Base-by-base conservation (phyloP, 2,113 vertebrate genomes). In the Sander lucioperca region DNA sequence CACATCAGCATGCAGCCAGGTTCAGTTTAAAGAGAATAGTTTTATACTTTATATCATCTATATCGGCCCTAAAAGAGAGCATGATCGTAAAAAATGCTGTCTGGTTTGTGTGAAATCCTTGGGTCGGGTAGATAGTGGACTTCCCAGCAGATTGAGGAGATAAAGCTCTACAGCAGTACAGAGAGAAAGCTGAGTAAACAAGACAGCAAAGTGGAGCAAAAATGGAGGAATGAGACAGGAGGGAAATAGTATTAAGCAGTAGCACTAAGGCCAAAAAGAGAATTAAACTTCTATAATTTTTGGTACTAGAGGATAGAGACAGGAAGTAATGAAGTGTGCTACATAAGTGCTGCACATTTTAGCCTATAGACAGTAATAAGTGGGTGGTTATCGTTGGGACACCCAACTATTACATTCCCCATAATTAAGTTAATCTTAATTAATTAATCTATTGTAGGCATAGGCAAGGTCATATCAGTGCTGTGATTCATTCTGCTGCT, bases 181-280 rank as follows among this genome's bases (percentile, higher is more conserved):
- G 47, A 71, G 51, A 48, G 43, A 66, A 82, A 72, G 43, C 74
- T 71, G 79, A 75, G 63, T 56, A 74, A 72, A 84, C 58, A 88
- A 21, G 23, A 51, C 39, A 36, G 56, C 58, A 77, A 45, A 87
- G 39, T 6, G 39, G 45, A 70, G 21, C n/a, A 56, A 57, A 71
- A 53, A 16, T 19, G n/a, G 19, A 70, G 15, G 21, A 11, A 39
- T n/a, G 36, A 63, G 9, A 39, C 30, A 9, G 19, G 64, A 68
- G 18, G 3, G 2, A 54, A 43, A 45, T 23, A 43, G 18, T 50
- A n/a, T 16, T 36, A 30, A 43, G 4, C 13, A 57, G 57, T 0
- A 21, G 48, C 30, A 10, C 13, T 1, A 51, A 84, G 61, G 66
- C 74, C 19, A 61, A 36, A 59, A 58, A 30, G 14, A 16, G 19